Evolutionary conservation across 2,113 vertebrate genomes (phyloP), one percentile per base, ranked within the genome.

Genomic region (Peromyscus maniculatus): DNA sequence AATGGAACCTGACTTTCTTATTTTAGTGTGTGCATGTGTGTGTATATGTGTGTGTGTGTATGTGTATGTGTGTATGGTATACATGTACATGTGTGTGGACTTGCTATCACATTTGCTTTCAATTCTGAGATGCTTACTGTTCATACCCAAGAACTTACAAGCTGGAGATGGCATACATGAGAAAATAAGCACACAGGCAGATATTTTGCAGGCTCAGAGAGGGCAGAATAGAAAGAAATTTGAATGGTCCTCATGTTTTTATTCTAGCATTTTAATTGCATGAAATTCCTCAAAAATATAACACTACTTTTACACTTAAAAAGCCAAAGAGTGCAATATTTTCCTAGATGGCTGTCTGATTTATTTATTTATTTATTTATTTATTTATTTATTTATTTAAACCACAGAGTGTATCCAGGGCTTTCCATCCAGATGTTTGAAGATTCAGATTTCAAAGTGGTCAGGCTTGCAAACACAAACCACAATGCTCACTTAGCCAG

Each of bases 71-170:
- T 31, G 75, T 15, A 3, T 64, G 7, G 12, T 83, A 1, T 62
- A 46, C 15, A 28, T 66, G 9, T 7, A 33, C 26, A 19, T 66
- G 62, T 66, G 62, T 86, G 28, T 66, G 39, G 31, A 46, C 72
- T 89, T 67, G 55, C 69, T 75, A 12, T 88, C 46, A 71, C 9
- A 59, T 86, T 91, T 95, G 52, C 86, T 97, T 91, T 92, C 91
- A 75, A 66, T 72, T 94, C 57, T 93, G 66, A 86, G 59, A n/a
- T 71, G 16, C 43, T 86, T 77, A 52, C 36, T 91, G 24, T 71
- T 69, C 52, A 57, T 92, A 55, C 12, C 28, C 66, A 80, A 78
- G 80, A 96, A 91, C 55, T 64, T 86, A 87, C 1, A 83, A 72
- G 62, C 52, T 69, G 8, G 91, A 88, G 49, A 33, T 69, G 13